Evolutionary conservation across 2,113 vertebrate species (phyloP).

Genomic region (Erythrocercus mccallii): DNA sequence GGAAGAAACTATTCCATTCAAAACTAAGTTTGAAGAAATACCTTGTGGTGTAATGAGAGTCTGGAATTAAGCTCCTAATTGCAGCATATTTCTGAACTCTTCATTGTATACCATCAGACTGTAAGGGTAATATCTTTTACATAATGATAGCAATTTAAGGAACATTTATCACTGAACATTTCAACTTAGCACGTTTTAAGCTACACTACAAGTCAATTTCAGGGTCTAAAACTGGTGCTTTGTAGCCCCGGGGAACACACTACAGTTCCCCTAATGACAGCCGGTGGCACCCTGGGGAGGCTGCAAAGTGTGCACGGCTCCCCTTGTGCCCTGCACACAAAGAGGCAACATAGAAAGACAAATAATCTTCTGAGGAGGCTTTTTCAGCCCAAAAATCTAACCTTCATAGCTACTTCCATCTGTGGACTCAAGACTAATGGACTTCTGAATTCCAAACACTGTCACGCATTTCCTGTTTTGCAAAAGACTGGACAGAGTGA

Average conservation of each 20-base stretch:
- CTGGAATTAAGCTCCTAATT: conserved; percentile 16
- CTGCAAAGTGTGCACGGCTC: not conserved
- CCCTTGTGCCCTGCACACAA: not conserved
- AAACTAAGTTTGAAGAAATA: not conserved
- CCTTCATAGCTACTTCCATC: not conserved
- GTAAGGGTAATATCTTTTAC: conserved; percentile 15
- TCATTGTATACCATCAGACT: conserved; percentile 10
- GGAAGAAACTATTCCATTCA: not conserved
- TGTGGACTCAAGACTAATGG: not conserved
- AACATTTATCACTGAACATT: conserved; percentile 9
- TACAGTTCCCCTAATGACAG: not conserved
- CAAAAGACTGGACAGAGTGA: not conserved
- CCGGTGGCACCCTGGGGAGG: not conserved
- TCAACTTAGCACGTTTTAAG: not conserved
- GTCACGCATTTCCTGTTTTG: not conserved
- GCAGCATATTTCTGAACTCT: conserved; percentile 15
- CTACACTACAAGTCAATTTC: not conserved
- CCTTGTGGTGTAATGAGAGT: not conserved
- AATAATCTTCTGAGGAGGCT: not conserved
- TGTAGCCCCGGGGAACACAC: not conserved
- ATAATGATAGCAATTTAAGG: conserved; percentile 39
- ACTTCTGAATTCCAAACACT: not conserved
- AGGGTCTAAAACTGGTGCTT: not conserved
- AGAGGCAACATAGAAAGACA: not conserved
- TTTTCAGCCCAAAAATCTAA: not conserved